Evolutionary conservation across 2,113 vertebrate genomes (phyloP).

Genomic region (Microtus richardsoni): DNA sequence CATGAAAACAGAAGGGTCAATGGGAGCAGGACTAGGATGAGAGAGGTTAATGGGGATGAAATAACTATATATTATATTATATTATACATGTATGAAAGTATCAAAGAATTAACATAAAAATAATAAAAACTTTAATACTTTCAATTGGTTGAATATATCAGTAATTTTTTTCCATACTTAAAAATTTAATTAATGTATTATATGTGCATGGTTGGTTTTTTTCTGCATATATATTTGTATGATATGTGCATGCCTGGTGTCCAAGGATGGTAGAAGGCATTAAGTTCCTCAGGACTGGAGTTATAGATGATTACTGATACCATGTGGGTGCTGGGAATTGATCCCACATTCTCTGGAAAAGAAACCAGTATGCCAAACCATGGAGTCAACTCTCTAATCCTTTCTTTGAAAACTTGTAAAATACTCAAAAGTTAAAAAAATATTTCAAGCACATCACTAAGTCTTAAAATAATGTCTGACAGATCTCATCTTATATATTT

Average conservation of each 20-base stretch:
- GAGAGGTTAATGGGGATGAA: not conserved
- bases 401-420: slow-evolving; percentile 16
- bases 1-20: not conserved
- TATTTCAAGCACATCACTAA: not conserved
- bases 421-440: slow-evolving; percentile 48
- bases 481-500: not conserved
- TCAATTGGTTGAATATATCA: slow-evolving; percentile 3
- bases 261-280: not conserved
- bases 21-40: not conserved
- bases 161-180: slow-evolving; percentile 2
- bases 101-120: not conserved
- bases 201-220: not conserved
- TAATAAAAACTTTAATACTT: not conserved
- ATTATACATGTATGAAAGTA: not conserved
- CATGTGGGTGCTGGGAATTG: not conserved
- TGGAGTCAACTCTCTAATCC: not conserved
- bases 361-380: not conserved
- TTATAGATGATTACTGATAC: not conserved
- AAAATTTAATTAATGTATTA: not conserved
- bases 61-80: not conserved
- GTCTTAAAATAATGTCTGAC: not conserved
- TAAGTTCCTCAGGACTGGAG: not conserved
- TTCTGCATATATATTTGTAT: not conserved
- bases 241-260: not conserved
- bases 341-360: not conserved